These are phyloP conservation scores for Mionectes macconnelli DNA, from an alignment of 2,113 vertebrate species.

Conservation along the genomic window DNA sequence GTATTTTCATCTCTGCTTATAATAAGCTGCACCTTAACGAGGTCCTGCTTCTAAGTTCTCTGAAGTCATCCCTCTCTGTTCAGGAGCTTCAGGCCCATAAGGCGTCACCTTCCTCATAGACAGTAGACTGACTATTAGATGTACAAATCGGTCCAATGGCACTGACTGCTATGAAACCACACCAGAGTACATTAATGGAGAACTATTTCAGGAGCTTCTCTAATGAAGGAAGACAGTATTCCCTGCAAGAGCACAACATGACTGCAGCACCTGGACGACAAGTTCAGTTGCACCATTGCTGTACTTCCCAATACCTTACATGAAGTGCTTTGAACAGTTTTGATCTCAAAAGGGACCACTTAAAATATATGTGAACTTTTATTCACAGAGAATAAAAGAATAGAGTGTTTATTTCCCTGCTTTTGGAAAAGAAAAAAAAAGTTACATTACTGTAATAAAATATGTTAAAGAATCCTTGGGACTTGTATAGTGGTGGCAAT, in stretches of 20 bases:
- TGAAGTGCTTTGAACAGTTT: background rate
- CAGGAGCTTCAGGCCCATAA: background rate
- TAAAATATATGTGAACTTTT: background rate
- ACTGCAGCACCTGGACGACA: background rate
- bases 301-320: background rate
- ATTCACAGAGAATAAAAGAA: too few relatives aligned
- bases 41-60: background rate
- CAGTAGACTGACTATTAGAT: accelerated
- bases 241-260: background rate
- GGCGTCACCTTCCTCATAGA: background rate
- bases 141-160: background rate
- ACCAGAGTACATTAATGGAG: background rate
- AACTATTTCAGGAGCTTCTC: background rate
- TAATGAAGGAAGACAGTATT: background rate
- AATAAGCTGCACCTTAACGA: background rate
- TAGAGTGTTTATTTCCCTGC: background rate
- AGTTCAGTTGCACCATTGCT: background rate
- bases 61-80: background rate
- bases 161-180: accelerated
- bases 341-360: background rate
- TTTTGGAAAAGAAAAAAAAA: background rate
- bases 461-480: background rate
- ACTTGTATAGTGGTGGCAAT: background rate
- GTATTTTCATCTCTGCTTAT: background rate
- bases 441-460: background rate